Base-by-base conservation (phyloP, 1,140 invertebrate species). In the Pseudomyrmex pallidus region DNA sequence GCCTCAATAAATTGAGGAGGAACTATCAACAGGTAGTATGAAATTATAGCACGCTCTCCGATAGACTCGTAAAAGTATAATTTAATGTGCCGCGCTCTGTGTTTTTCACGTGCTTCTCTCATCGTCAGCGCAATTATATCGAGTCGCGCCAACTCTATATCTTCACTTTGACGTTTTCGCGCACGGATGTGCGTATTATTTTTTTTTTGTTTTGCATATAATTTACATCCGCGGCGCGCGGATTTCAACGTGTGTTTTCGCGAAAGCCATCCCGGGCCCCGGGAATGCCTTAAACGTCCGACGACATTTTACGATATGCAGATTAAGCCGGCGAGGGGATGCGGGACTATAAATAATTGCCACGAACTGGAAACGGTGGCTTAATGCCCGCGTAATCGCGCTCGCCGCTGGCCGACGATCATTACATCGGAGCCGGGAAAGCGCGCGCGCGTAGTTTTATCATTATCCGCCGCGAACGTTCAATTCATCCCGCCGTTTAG, bases 301-400 rank as follows among this genome's bases (percentile, higher is more conserved):
- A n/a, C 50, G 10, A 44, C 74, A 10, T 68, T 77, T 77, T 77
- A 77, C 35, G 74, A 77, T 77, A 77, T 77, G 74, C 74, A 77
- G 63, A 77, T 77, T 77, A 77, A 77, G 63, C 74, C 50, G 35
- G 13, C 50, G 9, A 17, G 63, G 35, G 25, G 74, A 77, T 77
- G 74, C 74, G 63, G 74, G 63, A 20, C 63, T 77, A 77, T 77
- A 77, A 77, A 77, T 77, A 77, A 77, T 77, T 77, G 74, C 62
- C 25, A 50, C 63, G 17, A 77, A 77, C 74, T 77, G 63, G 74
- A 77, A 77, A 77, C 74, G 63, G 74, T 68, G 74, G 74, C 74
- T 77, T 77, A 77, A 77, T 77, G 52, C 35, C 35, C 50, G 63
- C 74, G 74, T 68, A 77, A 77, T 68, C 74, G 74, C 63, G 74